A percentile compares a stretch with the other conserved stretches of the same genome.
Conservation (phyloP, 2,797 vertebrate genomes). For the Enteromius viviparus region DNA sequence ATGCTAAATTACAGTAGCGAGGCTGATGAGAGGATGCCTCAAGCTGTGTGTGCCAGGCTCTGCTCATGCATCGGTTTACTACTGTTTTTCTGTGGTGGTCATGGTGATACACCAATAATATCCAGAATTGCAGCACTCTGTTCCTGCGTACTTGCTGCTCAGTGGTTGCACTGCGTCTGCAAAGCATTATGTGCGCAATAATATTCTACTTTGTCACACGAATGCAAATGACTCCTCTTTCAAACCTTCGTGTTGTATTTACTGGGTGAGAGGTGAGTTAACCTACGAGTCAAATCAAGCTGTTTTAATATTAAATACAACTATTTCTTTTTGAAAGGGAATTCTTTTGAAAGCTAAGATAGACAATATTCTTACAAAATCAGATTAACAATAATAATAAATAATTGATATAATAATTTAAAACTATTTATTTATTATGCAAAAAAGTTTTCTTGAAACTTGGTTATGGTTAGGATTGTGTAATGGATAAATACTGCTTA, state of each 20-base stretch:
- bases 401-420: background rate
- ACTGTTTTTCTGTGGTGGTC: conserved; percentile 47
- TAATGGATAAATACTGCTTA: background rate
- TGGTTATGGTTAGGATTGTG: background rate
- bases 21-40: background rate
- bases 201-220: background rate
- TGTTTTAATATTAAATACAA: background rate
- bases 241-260: background rate
- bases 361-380: too few species aligned
- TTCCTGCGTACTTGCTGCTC: conserved; percentile 72
- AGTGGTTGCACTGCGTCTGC: conserved; percentile 67
- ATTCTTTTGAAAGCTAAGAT: background rate
- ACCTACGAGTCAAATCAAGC: background rate
- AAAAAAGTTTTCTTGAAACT: background rate
- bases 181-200: conserved; percentile 23
- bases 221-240: background rate
- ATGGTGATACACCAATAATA: conserved; percentile 67
- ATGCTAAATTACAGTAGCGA: background rate
- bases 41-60: background rate
- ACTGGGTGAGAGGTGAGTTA: background rate
- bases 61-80: background rate
- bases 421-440: background rate
- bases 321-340: background rate
- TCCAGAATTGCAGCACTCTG: conserved; percentile 59
- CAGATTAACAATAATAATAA: background rate